Base-by-base conservation (phyloP, 1,140 invertebrate species). In the Eupristina koningsbergeri region DNA sequence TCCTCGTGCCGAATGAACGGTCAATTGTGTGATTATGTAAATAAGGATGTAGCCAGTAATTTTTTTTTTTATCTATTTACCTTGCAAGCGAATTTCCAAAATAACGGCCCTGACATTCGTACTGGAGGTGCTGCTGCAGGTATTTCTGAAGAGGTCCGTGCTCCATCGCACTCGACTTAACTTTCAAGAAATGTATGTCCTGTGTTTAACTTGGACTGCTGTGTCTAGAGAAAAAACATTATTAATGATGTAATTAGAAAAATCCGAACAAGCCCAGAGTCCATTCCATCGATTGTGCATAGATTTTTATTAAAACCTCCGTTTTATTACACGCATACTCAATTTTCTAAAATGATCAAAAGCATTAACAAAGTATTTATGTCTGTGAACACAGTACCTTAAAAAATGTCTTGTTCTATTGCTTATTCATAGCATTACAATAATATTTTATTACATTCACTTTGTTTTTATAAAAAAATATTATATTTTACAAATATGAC, bases 81-180 rank as follows among this genome's bases (percentile, higher is more conserved):
- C 53, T 82, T 34, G 47, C 45, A 41, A 47, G 19, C 77, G 61
- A 17, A 34, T 34, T 41, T 29, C 63, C 39, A 41, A 79, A 79
- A 79, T 83, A 61, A 82, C 53, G 67, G 64, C 50, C 41, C 71
- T 74, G 71, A 74, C 73, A 41, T 82, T 75, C 50, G 75, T 75
- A 15, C 80, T 22, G 71, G n/a, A 64, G n/a, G 39, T 11, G 53
- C 11, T 11, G 53, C 11, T 29, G 31, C 11, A n/a, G 39, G 8
- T 81, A 64, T 74, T 81, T 74, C 61, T 50, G 11, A 81, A 74
- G 29, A 22, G 41, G 36, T 15, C 11, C 50, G n/a, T 47, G 1
- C 22, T n/a, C 9, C 47, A 7, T 50, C 41, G 34, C 45, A 22
- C 9, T 11, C 29, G 45, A 17, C 64, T 67, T 67, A 6, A 36